Evolutionary conservation across 2,113 vertebrate species (phyloP).

Genomic region (Jaculus jaculus): DNA sequence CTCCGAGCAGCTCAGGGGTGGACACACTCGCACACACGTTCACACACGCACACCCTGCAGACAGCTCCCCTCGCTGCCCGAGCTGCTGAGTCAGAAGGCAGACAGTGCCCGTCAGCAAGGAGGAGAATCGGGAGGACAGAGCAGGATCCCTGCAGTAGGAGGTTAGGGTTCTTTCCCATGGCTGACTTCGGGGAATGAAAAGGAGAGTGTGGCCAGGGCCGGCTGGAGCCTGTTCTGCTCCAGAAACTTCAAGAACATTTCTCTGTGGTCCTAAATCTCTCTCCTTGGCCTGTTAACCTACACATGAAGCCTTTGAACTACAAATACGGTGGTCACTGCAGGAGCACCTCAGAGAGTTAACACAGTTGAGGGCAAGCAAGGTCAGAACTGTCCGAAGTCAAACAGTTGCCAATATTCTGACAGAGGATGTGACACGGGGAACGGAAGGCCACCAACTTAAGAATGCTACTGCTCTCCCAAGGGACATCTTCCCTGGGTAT

Average conservation of each 20-base stretch:
- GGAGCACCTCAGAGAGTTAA: neutral
- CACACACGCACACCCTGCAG: neutral
- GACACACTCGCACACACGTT: rapidly evolving
- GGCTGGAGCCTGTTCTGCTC: neutral
- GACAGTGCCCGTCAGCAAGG: neutral
- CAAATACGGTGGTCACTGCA: neutral
- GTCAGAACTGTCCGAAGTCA: neutral
- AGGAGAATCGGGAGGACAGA: neutral
- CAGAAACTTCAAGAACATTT: constrained; percentile 7
- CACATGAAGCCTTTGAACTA: neutral
- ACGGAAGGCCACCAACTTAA: neutral
- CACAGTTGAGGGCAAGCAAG: neutral
- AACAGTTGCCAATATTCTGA: neutral
- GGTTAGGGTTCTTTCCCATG: neutral
- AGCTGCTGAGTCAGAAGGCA: neutral
- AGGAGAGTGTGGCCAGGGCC: neutral
- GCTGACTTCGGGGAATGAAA: neutral
- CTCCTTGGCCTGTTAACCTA: neutral
- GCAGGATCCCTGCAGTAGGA: neutral
- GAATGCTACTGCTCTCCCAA: neutral
- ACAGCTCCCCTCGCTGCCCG: neutral
- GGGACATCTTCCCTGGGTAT: neutral
- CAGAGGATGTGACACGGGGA: neutral
- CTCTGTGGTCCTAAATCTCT: neutral
- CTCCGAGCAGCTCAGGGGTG: neutral